Base-by-base conservation (phyloP, 1,140 invertebrate species). In the Oscheius sp. region DNA sequence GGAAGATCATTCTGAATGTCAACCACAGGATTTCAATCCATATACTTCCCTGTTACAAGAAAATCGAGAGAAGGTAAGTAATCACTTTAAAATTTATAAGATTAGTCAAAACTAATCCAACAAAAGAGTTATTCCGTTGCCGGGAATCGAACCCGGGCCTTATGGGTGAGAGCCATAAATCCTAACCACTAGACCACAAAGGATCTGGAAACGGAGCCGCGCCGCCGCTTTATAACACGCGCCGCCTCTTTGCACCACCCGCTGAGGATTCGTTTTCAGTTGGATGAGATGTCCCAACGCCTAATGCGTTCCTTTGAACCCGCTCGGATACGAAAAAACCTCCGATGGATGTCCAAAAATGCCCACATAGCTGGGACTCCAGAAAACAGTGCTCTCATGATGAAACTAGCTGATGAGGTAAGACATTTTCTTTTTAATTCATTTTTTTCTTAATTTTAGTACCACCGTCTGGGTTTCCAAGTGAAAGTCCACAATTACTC, bases 61-160 rank as follows among this genome's bases (percentile, higher is more conserved):
- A 23, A 26, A 55, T 55, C 49, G 49, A 7, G 7, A 7, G 4
- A 55, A 23, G 49, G 49, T 55, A 4, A 23, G 49, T 55, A n/a
- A n/a, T n/a, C 4, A 55, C 49, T 23, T 23, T 4, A 26, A 23
- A 4, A 23, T 7, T 13, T 26, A 7, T 7, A 55, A 7, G 28
- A n/a, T n/a, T n/a, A n/a, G n/a, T n/a, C n/a, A n/a, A n/a, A n/a
- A n/a, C n/a, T n/a, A n/a, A n/a, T n/a, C n/a, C n/a, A n/a, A n/a
- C n/a, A n/a, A n/a, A n/a, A n/a, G n/a, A n/a, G n/a, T 13, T 45
- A 26, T 65, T 65, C 62, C 36, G 88, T 88, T 90, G 90, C 90
- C 89, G 90, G 90, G 90, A 91, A 90, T 90, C 89, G 90, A 91
- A 90, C 89, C 89, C 89, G 89, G 89, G 89, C 89, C 90, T 90